Evolutionary conservation across 2,797 vertebrate genomes (phyloP).

Genomic region (Halcyon leucocephala): DNA sequence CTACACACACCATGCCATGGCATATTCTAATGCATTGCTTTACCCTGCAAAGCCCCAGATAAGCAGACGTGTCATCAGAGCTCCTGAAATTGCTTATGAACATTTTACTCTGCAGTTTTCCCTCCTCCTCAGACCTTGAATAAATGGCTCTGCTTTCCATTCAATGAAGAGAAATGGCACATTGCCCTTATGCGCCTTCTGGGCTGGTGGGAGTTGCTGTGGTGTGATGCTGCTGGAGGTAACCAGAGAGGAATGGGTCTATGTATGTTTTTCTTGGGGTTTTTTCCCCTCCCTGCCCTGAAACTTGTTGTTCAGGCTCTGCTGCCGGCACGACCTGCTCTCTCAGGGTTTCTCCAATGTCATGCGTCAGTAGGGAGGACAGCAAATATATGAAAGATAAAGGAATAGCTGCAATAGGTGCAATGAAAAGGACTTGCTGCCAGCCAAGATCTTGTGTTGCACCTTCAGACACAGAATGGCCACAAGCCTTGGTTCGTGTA

Average conservation of each 20-base stretch:
- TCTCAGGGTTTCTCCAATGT: background rate
- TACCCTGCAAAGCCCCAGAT: background rate
- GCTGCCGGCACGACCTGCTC: background rate
- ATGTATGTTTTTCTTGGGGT: background rate
- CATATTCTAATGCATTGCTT: background rate
- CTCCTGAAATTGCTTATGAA: background rate
- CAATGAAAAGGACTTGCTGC: background rate
- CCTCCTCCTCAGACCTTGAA: background rate
- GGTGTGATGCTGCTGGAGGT: background rate
- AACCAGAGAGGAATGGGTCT: accelerated
- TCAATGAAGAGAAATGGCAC: accelerated
- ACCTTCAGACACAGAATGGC: background rate
- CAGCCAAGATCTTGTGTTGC: background rate
- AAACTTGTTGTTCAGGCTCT: background rate
- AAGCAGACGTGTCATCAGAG: background rate
- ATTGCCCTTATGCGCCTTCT: accelerated
- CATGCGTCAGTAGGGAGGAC: accelerated
- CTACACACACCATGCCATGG: accelerated
- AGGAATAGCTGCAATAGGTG: background rate
- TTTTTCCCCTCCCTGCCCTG: background rate
- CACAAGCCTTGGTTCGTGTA: background rate
- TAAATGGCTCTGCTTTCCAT: background rate
- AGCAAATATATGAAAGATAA: background rate
- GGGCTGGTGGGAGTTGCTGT: background rate
- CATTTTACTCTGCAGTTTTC: background rate